phyloP scores from a whole-genome alignment of 1,140 invertebrate species.

The Bombus balteatus region DNA sequence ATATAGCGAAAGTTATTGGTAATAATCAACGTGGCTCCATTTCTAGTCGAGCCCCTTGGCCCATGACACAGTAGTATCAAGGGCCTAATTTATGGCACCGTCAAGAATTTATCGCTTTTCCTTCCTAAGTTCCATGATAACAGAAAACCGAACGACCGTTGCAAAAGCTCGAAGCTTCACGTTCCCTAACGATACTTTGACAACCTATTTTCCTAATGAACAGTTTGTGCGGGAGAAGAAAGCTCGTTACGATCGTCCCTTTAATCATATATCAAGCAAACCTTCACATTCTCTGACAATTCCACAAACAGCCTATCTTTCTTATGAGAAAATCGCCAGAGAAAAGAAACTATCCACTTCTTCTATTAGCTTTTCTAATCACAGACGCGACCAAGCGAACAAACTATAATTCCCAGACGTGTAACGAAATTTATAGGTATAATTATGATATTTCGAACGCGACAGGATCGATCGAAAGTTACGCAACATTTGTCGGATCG shows the following conservation, averaged over 20 bases:
- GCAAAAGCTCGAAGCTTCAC: neutral
- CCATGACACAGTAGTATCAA: neutral
- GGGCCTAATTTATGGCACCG: neutral
- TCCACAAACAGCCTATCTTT: neutral
- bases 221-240: neutral
- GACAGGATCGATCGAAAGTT: slow-evolving; percentile 52
- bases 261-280: neutral
- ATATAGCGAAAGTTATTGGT: neutral
- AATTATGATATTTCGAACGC: slow-evolving; percentile 49
- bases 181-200: neutral
- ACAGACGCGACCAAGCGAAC: slow-evolving; percentile 28
- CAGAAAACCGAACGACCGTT: neutral
- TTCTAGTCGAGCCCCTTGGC: neutral
- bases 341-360: no score
- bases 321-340: neutral
- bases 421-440: slow-evolving; percentile 55
- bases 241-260: neutral
- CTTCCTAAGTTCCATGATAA: neutral
- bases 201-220: neutral
- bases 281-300: neutral
- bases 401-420: slow-evolving; percentile 9
- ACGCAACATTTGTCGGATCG: slow-evolving; percentile 13
- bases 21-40: neutral
- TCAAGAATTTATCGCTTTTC: neutral
- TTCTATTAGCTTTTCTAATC: slow-evolving; percentile 28